Percentiles rank a stretch among this genome's conserved stretches.
Evolutionary conservation across 2,113 vertebrate genomes (phyloP).

Genomic region (Hiodon alosoides): DNA sequence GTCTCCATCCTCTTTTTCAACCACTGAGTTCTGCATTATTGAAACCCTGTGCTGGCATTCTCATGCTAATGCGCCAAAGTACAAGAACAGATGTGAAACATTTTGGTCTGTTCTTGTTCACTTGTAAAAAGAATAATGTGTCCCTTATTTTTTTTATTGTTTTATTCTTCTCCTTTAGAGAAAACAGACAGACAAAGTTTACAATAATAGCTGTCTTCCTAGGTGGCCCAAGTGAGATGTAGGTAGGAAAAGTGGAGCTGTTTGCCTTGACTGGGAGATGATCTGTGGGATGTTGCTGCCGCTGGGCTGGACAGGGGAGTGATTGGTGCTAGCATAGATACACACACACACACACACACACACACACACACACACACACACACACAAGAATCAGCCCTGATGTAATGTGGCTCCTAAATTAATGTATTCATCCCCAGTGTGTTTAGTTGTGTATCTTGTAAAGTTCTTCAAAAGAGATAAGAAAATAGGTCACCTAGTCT

Average conservation of each 20-base stretch:
- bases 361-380: background rate
- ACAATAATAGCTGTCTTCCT: slow-evolving; percentile 61
- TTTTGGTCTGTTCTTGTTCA: slow-evolving; percentile 84
- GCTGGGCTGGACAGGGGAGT: background rate
- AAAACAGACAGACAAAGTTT: slow-evolving; percentile 49
- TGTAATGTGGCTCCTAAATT: background rate
- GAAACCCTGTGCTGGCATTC: slow-evolving; percentile 71
- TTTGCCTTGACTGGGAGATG: no score
- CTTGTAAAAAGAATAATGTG: slow-evolving; percentile 87
- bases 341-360: background rate
- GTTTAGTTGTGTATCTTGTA: background rate
- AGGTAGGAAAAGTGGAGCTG: no score
- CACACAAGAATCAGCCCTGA: background rate
- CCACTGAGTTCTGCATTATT: slow-evolving; percentile 66
- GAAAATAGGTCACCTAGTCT: background rate
- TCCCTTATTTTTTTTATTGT: slow-evolving; percentile 58
- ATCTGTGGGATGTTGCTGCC: no score
- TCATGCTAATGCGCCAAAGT: slow-evolving; percentile 80
- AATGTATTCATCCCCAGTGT: background rate
- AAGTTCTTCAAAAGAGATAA: background rate
- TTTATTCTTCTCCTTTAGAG: slow-evolving; percentile 50
- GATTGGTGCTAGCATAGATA: background rate
- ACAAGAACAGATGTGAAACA: slow-evolving; percentile 92
- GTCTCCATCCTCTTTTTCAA: slow-evolving; percentile 59
- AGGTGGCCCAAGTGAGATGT: slow-evolving; percentile 61